Evolutionary conservation across 2,113 vertebrate species (phyloP), one percentile per base, ranked within the genome.

Genomic region (Nanorana parkeri): DNA sequence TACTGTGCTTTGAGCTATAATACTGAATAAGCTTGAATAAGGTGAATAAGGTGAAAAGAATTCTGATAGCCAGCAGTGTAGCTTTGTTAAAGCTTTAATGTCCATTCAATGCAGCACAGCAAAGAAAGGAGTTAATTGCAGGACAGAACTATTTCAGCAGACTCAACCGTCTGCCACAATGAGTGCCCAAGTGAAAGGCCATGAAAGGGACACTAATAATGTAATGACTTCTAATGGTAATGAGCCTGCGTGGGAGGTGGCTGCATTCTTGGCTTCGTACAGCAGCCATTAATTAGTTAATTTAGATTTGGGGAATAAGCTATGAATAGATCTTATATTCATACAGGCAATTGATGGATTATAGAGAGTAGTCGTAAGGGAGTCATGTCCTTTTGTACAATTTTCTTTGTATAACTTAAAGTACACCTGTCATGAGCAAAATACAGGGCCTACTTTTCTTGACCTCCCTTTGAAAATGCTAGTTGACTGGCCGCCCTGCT

Each of bases 151-250:
- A 23, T 28, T 41, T 56, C 8, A 32, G 41, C 29, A 54, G 21
- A 47, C 51, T 56, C 23, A 36, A 17, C 80, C 69, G 74, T 81
- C 80, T 81, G 80, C 67, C 61, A 65, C 69, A 41, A 15, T 66
- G 28, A 19, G 20, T 32, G 56, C 47, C 60, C 24, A 56, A 74
- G 41, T 74, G 60, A 81, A 74, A 81, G 80, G 69, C 60, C 55
- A 81, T 32, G 47, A 24, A 74, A 75, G 80, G 80, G 69, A 56
- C 69, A 74, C 69, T 65, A 67, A 67, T 75, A 56, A 81, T 41
- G 47, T 81, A 81, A 81, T 81, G 80, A 81, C 5, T 54, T 61
- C 5, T 81, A 81, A 74, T 74, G 52, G 21, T 19, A 47, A 52
- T 68, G 32, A 65, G 47, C 16, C 60, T 52, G 58, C 20, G 47